Evolutionary conservation across 2,888 invertebrate species (phyloP).

Genomic region (Psococerastis gibbosa): DNA sequence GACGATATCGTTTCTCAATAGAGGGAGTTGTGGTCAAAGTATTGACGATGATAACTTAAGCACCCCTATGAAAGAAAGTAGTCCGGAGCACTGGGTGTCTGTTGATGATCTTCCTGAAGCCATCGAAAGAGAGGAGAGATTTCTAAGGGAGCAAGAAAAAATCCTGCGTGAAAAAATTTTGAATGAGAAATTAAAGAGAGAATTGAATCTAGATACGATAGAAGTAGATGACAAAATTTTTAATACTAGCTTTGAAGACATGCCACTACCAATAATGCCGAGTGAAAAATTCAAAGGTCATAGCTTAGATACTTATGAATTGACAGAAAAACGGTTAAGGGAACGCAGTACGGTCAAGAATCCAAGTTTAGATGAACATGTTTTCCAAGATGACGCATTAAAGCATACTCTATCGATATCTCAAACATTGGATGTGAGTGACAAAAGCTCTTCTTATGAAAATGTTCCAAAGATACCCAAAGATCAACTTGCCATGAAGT

Average conservation of each 20-base stretch:
- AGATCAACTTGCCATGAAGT: background rate
- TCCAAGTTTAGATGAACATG: constrained; percentile 8
- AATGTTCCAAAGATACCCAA: constrained; percentile 20
- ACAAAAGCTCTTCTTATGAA: constrained; percentile 33
- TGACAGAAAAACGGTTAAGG: constrained; percentile 5
- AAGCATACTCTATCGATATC: background rate
- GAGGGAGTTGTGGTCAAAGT: constrained; percentile 4
- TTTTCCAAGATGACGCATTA: background rate
- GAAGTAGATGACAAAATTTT: background rate
- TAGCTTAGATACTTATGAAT: constrained; percentile 6
- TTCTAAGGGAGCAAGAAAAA: constrained; percentile 8
- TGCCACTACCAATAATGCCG: constrained; percentile 7
- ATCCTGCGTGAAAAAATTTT: constrained; percentile 10
- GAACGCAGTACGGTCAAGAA: constrained; percentile 6
- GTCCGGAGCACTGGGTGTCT: constrained; percentile 14
- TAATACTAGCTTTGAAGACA: constrained; percentile 5
- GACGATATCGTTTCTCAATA: constrained; percentile 12
- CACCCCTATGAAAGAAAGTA: constrained; percentile 11
- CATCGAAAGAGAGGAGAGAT: constrained; percentile 15
- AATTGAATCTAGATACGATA: constrained; percentile 7
- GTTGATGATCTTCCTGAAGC: constrained; percentile 23
- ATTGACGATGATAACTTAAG: background rate
- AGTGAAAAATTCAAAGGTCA: constrained; percentile 6
- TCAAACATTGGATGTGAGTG: constrained; percentile 29
- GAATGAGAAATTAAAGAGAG: constrained; percentile 1